Conservation (phyloP, 2,888 invertebrate genomes). For the Linyphia triangularis region DNA sequence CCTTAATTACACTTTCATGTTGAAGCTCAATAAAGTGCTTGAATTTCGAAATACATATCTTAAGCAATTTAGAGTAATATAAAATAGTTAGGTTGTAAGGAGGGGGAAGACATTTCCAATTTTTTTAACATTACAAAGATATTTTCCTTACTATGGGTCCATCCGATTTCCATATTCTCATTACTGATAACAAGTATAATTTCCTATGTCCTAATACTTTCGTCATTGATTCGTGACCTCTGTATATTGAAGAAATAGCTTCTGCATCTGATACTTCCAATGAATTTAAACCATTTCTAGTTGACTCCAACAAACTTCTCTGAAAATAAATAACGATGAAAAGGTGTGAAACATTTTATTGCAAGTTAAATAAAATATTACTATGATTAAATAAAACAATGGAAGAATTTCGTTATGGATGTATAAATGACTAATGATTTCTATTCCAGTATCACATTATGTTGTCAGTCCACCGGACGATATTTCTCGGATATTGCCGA, state of each 20-base stretch:
- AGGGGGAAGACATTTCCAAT: background rate
- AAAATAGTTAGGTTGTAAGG: background rate
- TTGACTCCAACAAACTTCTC: constrained; percentile 76
- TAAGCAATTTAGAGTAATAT: background rate
- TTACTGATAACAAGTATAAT: constrained; percentile 87
- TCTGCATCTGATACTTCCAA: constrained; percentile 88
- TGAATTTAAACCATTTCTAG: constrained; percentile 69
- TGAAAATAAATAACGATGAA: constrained; percentile 64
- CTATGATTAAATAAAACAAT: too few species aligned
- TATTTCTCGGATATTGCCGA: too few species aligned
- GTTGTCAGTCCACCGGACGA: too few species aligned
- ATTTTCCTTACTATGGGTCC: constrained; percentile 81
- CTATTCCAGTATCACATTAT: too few species aligned
- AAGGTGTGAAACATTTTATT: too few species aligned
- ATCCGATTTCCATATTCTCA: constrained; percentile 82
- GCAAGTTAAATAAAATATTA: too few species aligned
- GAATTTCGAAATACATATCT: background rate
- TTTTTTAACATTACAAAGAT: too few species aligned
- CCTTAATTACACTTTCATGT: too few species aligned
- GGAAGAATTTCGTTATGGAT: too few species aligned
- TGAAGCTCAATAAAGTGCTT: too few species aligned
- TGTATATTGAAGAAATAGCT: constrained; percentile 87
- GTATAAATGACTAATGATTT: too few species aligned
- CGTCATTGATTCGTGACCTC: constrained; percentile 90
- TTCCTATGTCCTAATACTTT: constrained; percentile 87